These are phyloP conservation scores for Pseudochirops corinnae DNA, from an alignment of 2,797 vertebrate genomes.

Conservation along the genomic window DNA sequence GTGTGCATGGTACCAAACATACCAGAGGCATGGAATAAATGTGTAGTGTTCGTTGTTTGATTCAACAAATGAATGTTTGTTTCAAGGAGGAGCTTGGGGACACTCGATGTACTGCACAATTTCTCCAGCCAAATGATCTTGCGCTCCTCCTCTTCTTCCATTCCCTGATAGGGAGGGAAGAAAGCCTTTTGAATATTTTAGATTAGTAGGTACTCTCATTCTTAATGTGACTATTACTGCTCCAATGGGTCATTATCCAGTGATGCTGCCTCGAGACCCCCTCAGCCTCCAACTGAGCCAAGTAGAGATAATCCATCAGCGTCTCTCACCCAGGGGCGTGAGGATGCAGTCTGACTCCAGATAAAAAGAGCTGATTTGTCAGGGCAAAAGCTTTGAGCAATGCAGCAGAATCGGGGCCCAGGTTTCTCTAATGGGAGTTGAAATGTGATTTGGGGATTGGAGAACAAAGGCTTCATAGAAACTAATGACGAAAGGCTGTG, in stretches of 20 bases:
- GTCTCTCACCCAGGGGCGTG: neutral
- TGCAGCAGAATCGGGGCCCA: neutral
- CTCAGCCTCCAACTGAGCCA: neutral
- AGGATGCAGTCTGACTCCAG: neutral
- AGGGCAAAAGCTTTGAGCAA: conserved; percentile 2
- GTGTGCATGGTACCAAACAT: neutral
- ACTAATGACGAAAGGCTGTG: neutral
- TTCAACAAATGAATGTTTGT: neutral
- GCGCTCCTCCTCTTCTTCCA: neutral
- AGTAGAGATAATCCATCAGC: neutral
- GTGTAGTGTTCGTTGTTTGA: neutral
- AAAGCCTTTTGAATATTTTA: neutral
- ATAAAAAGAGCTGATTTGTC: neutral
- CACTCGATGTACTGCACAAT: neutral
- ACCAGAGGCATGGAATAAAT: neutral
- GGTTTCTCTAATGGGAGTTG: conserved; percentile 1
- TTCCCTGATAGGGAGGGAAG: neutral
- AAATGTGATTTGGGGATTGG: conserved; percentile 14
- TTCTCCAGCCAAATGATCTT: neutral
- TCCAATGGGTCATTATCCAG: neutral
- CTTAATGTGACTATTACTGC: neutral
- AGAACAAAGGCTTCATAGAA: neutral
- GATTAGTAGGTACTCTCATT: neutral
- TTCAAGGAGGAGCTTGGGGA: neutral
- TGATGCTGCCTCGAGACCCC: neutral